A percentile compares a stretch with the other conserved stretches of the same genome.
Evolutionary conservation across 2,797 vertebrate genomes (phyloP).

Genomic region (Phataginus tetradactyla): DNA sequence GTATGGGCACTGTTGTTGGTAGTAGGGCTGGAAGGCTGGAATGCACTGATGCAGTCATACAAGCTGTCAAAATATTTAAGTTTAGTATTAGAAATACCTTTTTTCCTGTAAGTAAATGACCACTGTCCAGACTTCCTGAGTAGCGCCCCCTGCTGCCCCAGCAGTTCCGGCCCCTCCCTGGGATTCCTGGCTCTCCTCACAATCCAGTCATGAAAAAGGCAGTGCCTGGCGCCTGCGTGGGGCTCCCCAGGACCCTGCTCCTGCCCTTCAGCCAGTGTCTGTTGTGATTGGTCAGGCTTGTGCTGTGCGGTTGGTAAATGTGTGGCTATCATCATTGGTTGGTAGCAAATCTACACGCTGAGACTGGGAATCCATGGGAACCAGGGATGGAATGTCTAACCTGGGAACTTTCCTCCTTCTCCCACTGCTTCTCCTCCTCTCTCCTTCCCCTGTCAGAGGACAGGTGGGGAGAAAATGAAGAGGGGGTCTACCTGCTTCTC

Average conservation of each 20-base stretch:
- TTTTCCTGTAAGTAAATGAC: not conserved
- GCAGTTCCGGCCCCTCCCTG: not conserved
- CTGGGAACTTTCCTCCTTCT: not conserved
- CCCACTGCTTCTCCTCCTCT: not conserved
- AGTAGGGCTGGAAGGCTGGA: not conserved
- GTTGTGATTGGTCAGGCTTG: not conserved
- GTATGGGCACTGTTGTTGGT: not conserved
- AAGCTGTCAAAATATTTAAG: conserved; percentile 30
- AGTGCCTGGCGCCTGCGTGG: too few relatives aligned
- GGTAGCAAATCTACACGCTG: not conserved
- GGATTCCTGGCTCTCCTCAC: not conserved
- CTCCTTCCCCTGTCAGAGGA: not conserved
- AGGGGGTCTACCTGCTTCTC: not conserved
- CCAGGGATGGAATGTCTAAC: not conserved
- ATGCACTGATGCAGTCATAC: not conserved
- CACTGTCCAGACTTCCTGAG: not conserved
- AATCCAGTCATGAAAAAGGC: not conserved
- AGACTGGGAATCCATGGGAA: not conserved
- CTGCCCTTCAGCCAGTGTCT: not conserved
- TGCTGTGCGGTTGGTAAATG: not conserved
- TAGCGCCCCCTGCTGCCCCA: not conserved
- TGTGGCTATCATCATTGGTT: too few relatives aligned
- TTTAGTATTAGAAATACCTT: conserved; percentile 19
- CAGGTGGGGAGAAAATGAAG: not conserved
- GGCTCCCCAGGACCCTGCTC: not conserved